Evolutionary conservation across 2,797 vertebrate species (phyloP).

Genomic region (Alca torda): DNA sequence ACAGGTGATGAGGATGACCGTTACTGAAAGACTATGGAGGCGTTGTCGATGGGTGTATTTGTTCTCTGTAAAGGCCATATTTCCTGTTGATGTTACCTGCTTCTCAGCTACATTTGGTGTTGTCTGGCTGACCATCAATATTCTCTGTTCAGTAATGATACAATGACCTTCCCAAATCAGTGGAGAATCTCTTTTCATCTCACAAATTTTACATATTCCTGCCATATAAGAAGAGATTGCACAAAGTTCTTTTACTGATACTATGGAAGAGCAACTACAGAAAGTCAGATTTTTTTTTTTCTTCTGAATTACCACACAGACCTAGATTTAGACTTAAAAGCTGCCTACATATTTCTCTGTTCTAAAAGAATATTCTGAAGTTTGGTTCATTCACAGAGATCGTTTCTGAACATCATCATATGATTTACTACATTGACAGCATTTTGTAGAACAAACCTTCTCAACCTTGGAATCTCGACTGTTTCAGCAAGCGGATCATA

Average conservation of each 20-base stretch:
- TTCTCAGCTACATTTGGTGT: background rate
- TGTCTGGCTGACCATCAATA: background rate
- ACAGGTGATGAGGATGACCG: background rate
- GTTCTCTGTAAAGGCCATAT: background rate
- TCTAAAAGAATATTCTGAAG: background rate
- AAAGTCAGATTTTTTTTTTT: background rate
- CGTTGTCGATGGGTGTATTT: background rate
- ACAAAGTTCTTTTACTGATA: background rate
- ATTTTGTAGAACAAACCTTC: background rate
- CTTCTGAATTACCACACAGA: rapidly evolving
- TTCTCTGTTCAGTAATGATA: background rate
- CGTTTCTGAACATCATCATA: background rate
- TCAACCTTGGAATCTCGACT: background rate
- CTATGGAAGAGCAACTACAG: background rate
- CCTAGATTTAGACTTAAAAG: background rate
- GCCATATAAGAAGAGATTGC: background rate
- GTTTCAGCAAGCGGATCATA: background rate
- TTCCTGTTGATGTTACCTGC: background rate
- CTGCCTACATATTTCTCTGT: background rate
- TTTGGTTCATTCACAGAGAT: background rate
- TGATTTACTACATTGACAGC: background rate
- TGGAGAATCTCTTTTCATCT: background rate
- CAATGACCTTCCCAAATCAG: background rate
- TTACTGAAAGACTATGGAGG: background rate
- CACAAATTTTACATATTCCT: background rate